Conservation (phyloP, 1,140 invertebrate species). For the Drosophila prosaltans region DNA sequence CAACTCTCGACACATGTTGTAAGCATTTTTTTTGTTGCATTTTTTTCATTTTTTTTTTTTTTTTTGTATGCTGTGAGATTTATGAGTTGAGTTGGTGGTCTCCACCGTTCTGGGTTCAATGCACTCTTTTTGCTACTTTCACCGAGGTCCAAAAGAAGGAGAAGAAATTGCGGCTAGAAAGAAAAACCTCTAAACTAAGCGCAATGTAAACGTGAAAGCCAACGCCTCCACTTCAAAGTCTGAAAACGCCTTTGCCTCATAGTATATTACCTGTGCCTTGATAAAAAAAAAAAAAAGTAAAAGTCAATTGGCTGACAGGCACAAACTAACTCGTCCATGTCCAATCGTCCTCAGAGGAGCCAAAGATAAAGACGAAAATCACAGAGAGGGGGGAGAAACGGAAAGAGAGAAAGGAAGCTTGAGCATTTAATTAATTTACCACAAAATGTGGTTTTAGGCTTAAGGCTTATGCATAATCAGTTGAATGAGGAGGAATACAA, state of each 20-base stretch:
- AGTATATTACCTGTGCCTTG: neutral
- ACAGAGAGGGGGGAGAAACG: neutral
- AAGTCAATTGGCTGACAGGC: slow-evolving; percentile 76
- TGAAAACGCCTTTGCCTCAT: slow-evolving; percentile 27
- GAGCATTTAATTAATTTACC: slow-evolving; percentile 76
- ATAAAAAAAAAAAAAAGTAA: slow-evolving; percentile 49
- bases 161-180: slow-evolving; percentile 49
- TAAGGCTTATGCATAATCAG: slow-evolving; percentile 56
- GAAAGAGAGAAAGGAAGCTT: slow-evolving; percentile 15
- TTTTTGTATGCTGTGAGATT: slow-evolving; percentile 38
- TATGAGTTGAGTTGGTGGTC: slow-evolving; percentile 43
- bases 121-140: slow-evolving; percentile 58
- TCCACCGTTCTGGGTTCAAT: slow-evolving; percentile 48
- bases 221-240: slow-evolving; percentile 53
- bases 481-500: slow-evolving; percentile 32
- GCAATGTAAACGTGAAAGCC: slow-evolving; percentile 65
- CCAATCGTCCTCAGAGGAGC: slow-evolving; percentile 35
- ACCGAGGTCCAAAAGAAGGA: slow-evolving; percentile 29
- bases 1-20: slow-evolving; percentile 40
- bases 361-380: neutral
- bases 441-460: slow-evolving; percentile 66
- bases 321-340: slow-evolving; percentile 33
- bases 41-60: neutral
- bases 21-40: slow-evolving; percentile 21
- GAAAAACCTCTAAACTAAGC: slow-evolving; percentile 30